A percentile compares a stretch with the other conserved stretches of the same genome.
Conservation (phyloP, 2,113 vertebrate genomes). For the Siniperca knerii region DNA sequence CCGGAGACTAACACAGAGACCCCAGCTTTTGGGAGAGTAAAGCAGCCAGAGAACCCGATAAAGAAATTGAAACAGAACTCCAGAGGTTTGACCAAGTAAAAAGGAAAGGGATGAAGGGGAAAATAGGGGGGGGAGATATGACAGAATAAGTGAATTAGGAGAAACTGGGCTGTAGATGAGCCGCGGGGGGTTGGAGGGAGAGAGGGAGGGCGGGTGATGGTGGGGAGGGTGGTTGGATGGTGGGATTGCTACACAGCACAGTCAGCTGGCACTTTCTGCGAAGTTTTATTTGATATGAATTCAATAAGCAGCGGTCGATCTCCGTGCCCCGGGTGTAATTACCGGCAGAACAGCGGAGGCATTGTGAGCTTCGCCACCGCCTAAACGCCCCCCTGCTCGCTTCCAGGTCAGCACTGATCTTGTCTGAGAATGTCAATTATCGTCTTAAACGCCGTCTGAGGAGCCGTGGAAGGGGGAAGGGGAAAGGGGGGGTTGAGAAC, state of each 20-base stretch:
- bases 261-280: slow-evolving; percentile 47
- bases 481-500: background rate
- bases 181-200: slow-evolving; percentile 7
- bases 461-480: slow-evolving; percentile 9
- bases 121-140: slow-evolving; percentile 33
- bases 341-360: slow-evolving; percentile 76
- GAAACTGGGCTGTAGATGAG: slow-evolving; percentile 53
- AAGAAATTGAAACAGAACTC: slow-evolving; percentile 34
- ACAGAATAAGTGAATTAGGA: slow-evolving; percentile 66
- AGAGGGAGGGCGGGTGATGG: slow-evolving; percentile 9
- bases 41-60: slow-evolving; percentile 36
- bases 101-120: slow-evolving; percentile 19
- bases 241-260: slow-evolving; percentile 20
- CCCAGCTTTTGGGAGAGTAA: background rate
- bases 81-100: slow-evolving; percentile 39
- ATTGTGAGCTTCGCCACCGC: slow-evolving; percentile 67
- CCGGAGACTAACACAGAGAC: slow-evolving; percentile 3
- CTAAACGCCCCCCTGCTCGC: slow-evolving; percentile 76
- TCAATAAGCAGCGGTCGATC: slow-evolving; percentile 81
- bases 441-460: slow-evolving; percentile 66
- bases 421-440: slow-evolving; percentile 85
- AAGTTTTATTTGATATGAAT: slow-evolving; percentile 83
- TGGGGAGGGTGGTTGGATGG: background rate
- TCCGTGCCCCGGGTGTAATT: slow-evolving; percentile 80
- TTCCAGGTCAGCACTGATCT: slow-evolving; percentile 81